Evolutionary conservation across 1,140 invertebrate genomes (phyloP).

Genomic region (Pogonus chalceus): DNA sequence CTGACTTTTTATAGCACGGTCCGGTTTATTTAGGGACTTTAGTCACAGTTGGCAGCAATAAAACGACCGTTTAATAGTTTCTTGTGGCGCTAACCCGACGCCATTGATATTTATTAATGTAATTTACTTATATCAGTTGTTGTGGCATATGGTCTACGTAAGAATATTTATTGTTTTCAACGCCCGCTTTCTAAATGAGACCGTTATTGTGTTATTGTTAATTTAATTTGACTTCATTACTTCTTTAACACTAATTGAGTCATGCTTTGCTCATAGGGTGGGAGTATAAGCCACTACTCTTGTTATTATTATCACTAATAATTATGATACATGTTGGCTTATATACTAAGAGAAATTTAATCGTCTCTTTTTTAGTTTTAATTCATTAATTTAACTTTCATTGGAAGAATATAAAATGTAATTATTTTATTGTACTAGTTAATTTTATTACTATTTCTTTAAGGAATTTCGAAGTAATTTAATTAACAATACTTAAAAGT

Average conservation of each 20-base stretch:
- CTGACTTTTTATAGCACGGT: slow-evolving; percentile 9
- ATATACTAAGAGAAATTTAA: too few relatives aligned
- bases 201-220: not conserved
- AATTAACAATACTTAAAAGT: too few relatives aligned
- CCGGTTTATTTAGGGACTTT: slow-evolving; percentile 18
- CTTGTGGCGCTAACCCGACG: slow-evolving; percentile 26
- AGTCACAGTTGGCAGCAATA: slow-evolving; percentile 24
- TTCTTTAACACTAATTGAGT: not conserved
- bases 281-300: too few relatives aligned
- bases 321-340: too few relatives aligned
- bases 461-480: too few relatives aligned
- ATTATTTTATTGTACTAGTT: too few relatives aligned
- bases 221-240: slow-evolving; percentile 4
- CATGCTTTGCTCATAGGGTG: slow-evolving; percentile 3
- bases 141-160: not conserved
- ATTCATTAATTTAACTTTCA: too few relatives aligned
- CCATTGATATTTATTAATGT: slow-evolving; percentile 26
- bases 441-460: too few relatives aligned
- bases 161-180: not conserved
- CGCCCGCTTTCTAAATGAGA: not conserved
- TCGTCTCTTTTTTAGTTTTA: too few relatives aligned
- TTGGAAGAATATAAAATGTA: too few relatives aligned
- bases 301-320: too few relatives aligned
- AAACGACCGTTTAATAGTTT: slow-evolving; percentile 25
- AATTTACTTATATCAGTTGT: slow-evolving; percentile 12